A percentile compares a stretch with the other conserved stretches of the same genome.
phyloP scores from a whole-genome alignment of 2,888 invertebrate species.

The Calephelis perditalis region DNA sequence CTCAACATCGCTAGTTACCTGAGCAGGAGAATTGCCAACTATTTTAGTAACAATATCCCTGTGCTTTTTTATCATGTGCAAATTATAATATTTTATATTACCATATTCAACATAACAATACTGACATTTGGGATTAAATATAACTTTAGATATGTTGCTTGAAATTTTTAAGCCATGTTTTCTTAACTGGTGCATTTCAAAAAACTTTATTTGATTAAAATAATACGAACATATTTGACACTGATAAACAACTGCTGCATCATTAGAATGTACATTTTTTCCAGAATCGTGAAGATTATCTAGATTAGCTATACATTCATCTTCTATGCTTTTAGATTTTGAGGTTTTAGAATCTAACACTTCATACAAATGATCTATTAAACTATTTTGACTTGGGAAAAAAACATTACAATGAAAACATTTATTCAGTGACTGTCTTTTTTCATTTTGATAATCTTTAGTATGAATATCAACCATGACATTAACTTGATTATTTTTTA shows the following conservation, averaged over 20 bases:
- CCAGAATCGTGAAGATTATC: conserved; percentile 1
- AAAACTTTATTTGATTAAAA: conserved; percentile 22
- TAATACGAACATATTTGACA: conserved; percentile 26
- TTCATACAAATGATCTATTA: conserved; percentile 57
- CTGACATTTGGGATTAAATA: conserved; percentile 41
- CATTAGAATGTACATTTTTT: conserved; percentile 8
- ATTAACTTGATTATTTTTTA: conserved; percentile 15
- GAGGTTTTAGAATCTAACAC: conserved; percentile 36
- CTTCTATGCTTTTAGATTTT: neutral
- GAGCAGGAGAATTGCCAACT: neutral
- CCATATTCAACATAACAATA: conserved; percentile 35
- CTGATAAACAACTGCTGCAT: conserved; percentile 16
- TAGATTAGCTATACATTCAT: neutral
- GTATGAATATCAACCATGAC: conserved; percentile 19
- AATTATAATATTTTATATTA: conserved; percentile 32
- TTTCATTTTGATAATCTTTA: conserved; percentile 20
- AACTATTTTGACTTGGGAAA: conserved; percentile 41
- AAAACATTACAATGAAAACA: conserved; percentile 52
- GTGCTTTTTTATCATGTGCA: conserved; percentile 33
- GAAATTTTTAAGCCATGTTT: conserved; percentile 23
- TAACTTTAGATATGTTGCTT: conserved; percentile 29
- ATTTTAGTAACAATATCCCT: conserved; percentile 18
- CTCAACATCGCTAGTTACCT: neutral
- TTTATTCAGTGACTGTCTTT: conserved; percentile 15
- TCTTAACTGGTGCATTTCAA: conserved; percentile 19